Percentiles rank a stretch among this genome's conserved stretches.
Conservation (phyloP, 2,888 invertebrate species). For the Caenorhabditis doughertyi region DNA sequence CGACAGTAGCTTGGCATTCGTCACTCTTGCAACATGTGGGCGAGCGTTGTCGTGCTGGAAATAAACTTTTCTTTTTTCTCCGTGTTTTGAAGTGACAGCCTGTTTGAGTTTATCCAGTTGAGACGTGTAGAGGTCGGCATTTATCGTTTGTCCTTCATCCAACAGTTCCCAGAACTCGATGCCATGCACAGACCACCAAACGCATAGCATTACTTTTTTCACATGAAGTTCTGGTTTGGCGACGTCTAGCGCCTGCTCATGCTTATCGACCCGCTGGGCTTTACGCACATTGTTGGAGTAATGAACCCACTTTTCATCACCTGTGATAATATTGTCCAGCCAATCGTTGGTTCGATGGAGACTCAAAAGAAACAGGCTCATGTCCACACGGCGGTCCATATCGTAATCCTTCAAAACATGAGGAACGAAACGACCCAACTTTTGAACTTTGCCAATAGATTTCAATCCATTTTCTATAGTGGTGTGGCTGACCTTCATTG, state of each 20-base stretch:
- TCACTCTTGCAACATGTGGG: conserved; percentile 6
- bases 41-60: conserved; percentile 25
- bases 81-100: background rate
- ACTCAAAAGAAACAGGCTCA: background rate
- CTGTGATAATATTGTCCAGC: conserved; percentile 18
- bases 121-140: conserved; percentile 8
- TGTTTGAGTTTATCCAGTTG: conserved; percentile 14
- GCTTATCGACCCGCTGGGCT: background rate
- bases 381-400: background rate
- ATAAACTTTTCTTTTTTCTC: background rate
- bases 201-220: conserved; percentile 17
- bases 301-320: conserved; percentile 15
- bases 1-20: background rate
- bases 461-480: background rate
- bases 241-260: background rate
- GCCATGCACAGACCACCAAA: background rate
- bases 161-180: background rate
- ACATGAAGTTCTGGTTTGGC: conserved; percentile 31
- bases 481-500: background rate
- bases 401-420: background rate
- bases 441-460: background rate
- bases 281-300: background rate
- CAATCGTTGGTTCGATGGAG: background rate
- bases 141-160: conserved; percentile 13
- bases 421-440: background rate